Evolutionary conservation across 2,888 invertebrate genomes (phyloP), one percentile per base, ranked within the genome.

Genomic region (Diloba caeruleocephala): DNA sequence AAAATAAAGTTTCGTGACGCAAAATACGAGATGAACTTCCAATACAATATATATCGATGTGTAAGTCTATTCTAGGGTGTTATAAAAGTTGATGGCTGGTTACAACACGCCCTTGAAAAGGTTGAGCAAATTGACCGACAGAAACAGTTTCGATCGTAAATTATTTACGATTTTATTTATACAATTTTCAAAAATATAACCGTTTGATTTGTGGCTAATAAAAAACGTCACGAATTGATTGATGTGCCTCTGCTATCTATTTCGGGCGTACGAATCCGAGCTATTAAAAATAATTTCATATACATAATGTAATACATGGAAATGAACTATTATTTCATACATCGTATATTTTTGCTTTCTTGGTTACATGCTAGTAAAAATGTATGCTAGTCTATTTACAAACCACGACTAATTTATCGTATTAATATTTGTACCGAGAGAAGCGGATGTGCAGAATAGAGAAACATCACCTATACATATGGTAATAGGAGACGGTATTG

Each of bases 41-140:
- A 65, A 74, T 71, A 74, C 67, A 76, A 68, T 78, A 75, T 69
- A 74, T 79, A 82, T 80, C 79, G 78, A 82, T 82, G 81, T 71
- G 76, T 78, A 60, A 59, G 71, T 81, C 81, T 89, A 89, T 89
- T 87, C 84, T 60, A 75, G 78, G 85, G 75, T 72, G 85, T 73
- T 83, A 84, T 89, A 85, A 89, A 89, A 87, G 45, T 72, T 84
- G 85, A 87, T 87, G 86, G 82, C 80, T 85, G 83, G 81, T 81
- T 79, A 78, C 74, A 72, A 71, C 59, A 67, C 74, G 87, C 80
- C 90, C 90, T 90, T 90, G 90, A 73, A 76, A 82, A 85, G 86
- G 84, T 82, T 83, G 81, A 75, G 73, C 76, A 62, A 69, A 78
- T 74, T 56, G 62, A 58, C 71, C 68, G 50, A 63, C 63, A 71